phyloP scores from a whole-genome alignment of 2,797 vertebrate genomes.

The Schizopygopsis malacanthus region DNA sequence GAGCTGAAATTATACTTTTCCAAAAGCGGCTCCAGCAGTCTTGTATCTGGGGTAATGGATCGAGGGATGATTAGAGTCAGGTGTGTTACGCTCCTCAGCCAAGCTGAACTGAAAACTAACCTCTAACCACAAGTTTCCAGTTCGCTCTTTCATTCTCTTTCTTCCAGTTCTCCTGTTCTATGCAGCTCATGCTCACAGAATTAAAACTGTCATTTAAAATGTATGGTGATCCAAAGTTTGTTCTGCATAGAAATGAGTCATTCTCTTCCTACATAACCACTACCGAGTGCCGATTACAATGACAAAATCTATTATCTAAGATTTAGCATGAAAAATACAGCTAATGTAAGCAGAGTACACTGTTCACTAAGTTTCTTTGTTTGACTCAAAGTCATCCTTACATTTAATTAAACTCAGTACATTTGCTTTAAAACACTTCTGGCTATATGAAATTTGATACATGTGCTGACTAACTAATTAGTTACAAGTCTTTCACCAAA shows the following conservation, averaged over 20 bases:
- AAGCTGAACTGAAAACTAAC: constrained; percentile 56
- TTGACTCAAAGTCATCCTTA: neutral
- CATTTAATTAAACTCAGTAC: neutral
- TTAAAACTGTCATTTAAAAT: constrained; percentile 35
- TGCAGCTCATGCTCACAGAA: constrained; percentile 17
- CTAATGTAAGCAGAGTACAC: neutral
- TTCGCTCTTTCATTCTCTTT: constrained; percentile 1
- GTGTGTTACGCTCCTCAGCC: constrained; percentile 50
- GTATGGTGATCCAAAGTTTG: constrained; percentile 15
- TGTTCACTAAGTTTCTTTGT: neutral
- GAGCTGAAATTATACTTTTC: constrained; percentile 62
- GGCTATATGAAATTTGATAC: neutral
- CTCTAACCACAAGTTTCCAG: constrained; percentile 39
- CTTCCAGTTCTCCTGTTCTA: constrained; percentile 5
- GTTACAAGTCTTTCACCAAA: neutral
- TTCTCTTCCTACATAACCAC: neutral
- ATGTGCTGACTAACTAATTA: neutral
- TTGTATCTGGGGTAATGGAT: constrained; percentile 56
- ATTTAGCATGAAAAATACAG: neutral
- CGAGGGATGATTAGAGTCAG: constrained; percentile 61
- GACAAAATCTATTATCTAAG: constrained; percentile 12
- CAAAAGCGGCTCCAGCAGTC: constrained; percentile 56
- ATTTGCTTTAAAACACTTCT: neutral
- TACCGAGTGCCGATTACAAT: neutral
- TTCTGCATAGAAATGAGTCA: constrained; percentile 11